A percentile compares a stretch with the other conserved stretches of the same genome.
Conservation (phyloP, 53 echinoderm and acorn worm genomes). For the Paelopatides confundens region DNA sequence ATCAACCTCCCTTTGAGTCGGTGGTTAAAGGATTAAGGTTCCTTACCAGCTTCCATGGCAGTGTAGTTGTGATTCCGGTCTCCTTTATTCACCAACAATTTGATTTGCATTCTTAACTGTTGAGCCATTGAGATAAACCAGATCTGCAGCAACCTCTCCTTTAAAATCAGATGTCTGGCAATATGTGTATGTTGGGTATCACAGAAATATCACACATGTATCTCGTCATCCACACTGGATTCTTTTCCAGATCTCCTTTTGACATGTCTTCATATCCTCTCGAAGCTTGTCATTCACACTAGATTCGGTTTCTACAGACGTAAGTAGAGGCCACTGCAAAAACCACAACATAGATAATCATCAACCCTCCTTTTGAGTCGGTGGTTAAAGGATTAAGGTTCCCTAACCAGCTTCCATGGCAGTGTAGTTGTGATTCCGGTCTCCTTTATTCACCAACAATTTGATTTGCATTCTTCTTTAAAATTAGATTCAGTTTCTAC, state of each 20-base stretch:
- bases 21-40: background rate
- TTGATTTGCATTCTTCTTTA: no score
- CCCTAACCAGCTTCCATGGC: conserved; percentile 15
- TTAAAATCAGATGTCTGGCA: background rate
- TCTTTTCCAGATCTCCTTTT: no score
- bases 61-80: conserved; percentile 1
- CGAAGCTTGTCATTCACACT: no score
- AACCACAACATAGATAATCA: conserved; percentile 4
- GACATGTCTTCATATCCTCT: no score
- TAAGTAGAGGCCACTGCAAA: conserved; percentile 18
- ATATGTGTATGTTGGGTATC: no score
- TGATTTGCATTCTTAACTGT: no score
- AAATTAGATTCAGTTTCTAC: no score
- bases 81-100: conserved; percentile 13
- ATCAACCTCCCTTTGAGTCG: background rate
- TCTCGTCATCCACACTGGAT: no score
- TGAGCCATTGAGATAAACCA: background rate
- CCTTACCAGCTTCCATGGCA: conserved; percentile 13
- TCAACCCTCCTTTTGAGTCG: background rate
- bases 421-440: background rate
- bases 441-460: conserved; percentile 24
- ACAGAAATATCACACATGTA: no score
- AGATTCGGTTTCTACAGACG: no score
- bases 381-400: background rate
- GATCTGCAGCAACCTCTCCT: background rate